These are phyloP conservation scores for Cirrhinus mrigala DNA, from an alignment of 2,797 vertebrate genomes.

Conservation along the genomic window DNA sequence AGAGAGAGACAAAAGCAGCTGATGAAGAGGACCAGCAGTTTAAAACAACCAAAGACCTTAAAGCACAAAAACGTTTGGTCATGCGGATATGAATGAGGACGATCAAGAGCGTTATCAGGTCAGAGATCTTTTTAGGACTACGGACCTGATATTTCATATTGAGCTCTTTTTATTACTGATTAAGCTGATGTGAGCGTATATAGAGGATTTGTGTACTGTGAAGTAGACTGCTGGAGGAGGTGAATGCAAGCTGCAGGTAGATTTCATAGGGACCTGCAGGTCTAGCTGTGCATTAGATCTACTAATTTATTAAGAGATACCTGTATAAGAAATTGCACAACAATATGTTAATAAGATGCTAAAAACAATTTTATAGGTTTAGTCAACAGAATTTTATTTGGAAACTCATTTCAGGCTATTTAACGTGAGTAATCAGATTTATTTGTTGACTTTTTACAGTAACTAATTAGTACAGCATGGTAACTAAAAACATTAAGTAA, in stretches of 20 bases:
- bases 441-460: not conserved
- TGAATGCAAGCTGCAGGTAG: conserved; percentile 5
- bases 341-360: not conserved
- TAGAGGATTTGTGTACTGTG: conserved; percentile 8
- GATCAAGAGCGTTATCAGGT: not conserved
- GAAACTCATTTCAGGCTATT: not conserved
- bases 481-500: not conserved
- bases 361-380: not conserved
- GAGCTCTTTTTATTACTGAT: conserved; percentile 4
- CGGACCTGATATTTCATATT: not conserved
- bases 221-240: conserved; percentile 19
- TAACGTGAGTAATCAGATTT: not conserved
- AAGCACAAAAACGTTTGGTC: conserved; percentile 75
- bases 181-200: not conserved
- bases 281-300: not conserved
- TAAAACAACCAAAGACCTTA: conserved; percentile 92
- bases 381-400: not conserved
- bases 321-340: not conserved
- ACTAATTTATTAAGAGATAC: conserved; percentile 1
- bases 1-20: conserved; percentile 63
- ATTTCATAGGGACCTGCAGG: not conserved
- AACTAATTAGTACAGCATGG: not conserved
- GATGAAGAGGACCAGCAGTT: conserved; percentile 78
- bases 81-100: conserved; percentile 70
- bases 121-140: conserved; percentile 4